These are phyloP conservation scores for Cepphus grylle DNA, from an alignment of 2,113 vertebrate species.

Conservation along the genomic window DNA sequence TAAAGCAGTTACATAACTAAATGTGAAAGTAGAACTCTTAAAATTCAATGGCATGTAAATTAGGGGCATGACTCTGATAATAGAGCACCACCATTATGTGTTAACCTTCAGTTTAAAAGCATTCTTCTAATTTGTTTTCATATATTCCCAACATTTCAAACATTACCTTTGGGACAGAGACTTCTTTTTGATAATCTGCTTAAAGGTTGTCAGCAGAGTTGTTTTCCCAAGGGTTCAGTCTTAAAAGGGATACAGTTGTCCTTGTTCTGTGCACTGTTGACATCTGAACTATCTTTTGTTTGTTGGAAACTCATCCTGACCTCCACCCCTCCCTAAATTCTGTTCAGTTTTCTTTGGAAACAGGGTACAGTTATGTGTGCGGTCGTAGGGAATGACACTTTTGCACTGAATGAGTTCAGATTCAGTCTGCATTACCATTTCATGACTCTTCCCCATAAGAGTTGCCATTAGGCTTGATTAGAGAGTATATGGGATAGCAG, in stretches of 20 bases:
- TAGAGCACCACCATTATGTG: neutral
- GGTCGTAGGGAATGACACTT: neutral
- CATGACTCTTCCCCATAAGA: neutral
- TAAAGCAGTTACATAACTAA: neutral
- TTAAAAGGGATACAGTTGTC: neutral
- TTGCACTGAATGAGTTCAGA: neutral
- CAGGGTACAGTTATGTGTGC: neutral
- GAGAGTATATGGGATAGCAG: neutral
- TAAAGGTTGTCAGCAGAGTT: neutral
- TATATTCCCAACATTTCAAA: neutral
- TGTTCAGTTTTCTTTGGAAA: neutral
- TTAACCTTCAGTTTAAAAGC: neutral
- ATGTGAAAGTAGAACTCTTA: neutral
- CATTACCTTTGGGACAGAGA: neutral
- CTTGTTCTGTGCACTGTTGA: neutral
- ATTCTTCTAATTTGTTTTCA: neutral
- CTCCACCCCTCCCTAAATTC: neutral
- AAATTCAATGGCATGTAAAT: neutral
- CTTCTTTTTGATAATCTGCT: neutral
- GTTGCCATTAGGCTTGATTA: neutral
- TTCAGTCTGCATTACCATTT: neutral
- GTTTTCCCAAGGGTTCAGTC: neutral
- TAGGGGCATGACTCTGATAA: neutral
- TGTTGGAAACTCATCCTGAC: fast-evolving
- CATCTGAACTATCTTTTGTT: neutral